A percentile compares a stretch with the other conserved stretches of the same genome.
Conservation (phyloP, 2,113 vertebrate species). For the Sylvilagus bachmani region DNA sequence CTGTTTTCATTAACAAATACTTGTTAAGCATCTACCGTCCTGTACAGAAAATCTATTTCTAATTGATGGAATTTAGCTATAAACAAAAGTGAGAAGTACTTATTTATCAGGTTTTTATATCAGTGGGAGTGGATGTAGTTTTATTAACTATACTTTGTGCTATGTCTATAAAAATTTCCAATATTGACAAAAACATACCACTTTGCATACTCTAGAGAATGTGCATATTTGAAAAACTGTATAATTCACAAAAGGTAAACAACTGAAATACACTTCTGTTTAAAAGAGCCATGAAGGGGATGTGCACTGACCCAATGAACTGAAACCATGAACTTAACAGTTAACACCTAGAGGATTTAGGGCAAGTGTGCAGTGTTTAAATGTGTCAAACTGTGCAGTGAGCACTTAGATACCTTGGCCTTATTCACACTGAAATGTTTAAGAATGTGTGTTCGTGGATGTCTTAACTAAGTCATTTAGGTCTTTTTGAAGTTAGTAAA, state of each 20-base stretch:
- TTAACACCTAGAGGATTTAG: neutral
- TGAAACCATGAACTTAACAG: slow-evolving; percentile 60
- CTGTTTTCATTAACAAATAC: neutral
- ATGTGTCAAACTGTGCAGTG: neutral
- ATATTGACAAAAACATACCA: neutral
- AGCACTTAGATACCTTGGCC: neutral
- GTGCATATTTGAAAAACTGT: neutral
- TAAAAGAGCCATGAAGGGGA: neutral
- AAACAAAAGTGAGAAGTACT: neutral
- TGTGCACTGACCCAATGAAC: neutral
- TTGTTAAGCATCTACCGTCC: neutral
- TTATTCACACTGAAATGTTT: neutral
- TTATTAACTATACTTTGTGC: neutral
- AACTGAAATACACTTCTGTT: neutral
- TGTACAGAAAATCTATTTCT: neutral
- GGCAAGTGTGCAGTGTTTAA: neutral
- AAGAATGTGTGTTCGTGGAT: neutral
- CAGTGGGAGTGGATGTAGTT: neutral
- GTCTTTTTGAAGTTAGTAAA: neutral
- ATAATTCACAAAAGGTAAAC: neutral
- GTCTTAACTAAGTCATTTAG: neutral
- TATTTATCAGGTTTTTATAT: neutral
- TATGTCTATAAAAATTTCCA: slow-evolving; percentile 3
- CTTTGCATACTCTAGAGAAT: neutral
- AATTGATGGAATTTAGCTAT: neutral